A percentile compares a stretch with the other conserved stretches of the same genome.
Evolutionary conservation across 2,113 vertebrate species (phyloP).

Genomic region (Phodopus roborovskii): DNA sequence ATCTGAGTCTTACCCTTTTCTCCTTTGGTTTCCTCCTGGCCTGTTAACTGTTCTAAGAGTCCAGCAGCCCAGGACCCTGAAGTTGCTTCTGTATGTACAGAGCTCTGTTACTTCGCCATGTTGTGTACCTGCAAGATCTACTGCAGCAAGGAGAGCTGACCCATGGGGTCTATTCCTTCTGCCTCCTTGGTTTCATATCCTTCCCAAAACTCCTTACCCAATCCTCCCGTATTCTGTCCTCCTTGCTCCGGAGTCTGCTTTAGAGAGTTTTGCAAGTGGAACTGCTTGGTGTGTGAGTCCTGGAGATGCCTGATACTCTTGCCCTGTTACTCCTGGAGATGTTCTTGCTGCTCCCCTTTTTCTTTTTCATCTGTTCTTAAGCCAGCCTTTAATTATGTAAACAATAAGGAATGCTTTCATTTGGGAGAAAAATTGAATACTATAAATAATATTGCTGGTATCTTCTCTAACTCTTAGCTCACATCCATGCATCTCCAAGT

Average conservation of each 20-base stretch:
- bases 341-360: no score
- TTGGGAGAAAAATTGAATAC: neutral
- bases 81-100: no score
- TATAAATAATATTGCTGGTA: neutral
- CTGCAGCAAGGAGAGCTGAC: neutral
- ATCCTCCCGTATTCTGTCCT: neutral
- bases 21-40: neutral
- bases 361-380: neutral
- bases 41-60: accelerated
- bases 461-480: neutral
- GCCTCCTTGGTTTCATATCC: no score
- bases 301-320: neutral
- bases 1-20: accelerated
- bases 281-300: neutral
- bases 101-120: neutral
- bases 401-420: neutral
- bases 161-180: no score
- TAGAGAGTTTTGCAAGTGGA: neutral
- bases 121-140: neutral
- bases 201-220: neutral
- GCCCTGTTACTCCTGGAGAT: neutral
- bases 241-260: neutral
- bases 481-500: neutral
- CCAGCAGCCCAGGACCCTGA: neutral
- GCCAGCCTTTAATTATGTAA: neutral